Percentiles rank a stretch among this genome's conserved stretches.
These are phyloP conservation scores for Rotaria macrura DNA, from an alignment of 2,888 invertebrate genomes.

Conservation along the genomic window DNA sequence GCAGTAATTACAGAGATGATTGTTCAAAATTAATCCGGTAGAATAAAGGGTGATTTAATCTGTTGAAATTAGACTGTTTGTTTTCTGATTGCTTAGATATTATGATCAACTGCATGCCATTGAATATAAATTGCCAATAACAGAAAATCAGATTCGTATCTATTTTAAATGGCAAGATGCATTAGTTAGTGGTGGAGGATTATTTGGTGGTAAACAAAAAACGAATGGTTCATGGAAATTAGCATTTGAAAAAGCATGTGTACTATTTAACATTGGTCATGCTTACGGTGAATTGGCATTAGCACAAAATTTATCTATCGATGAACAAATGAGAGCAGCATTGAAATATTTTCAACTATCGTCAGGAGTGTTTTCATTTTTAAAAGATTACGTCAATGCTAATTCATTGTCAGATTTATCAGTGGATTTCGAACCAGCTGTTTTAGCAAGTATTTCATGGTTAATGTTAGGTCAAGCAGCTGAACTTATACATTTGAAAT, in stretches of 20 bases:
- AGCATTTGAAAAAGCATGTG: constrained; percentile 81
- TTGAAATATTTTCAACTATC: constrained; percentile 82
- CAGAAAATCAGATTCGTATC: constrained; percentile 72
- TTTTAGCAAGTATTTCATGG: constrained; percentile 69
- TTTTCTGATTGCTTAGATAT: constrained; percentile 61
- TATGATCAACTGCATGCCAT: constrained; percentile 85
- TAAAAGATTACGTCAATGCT: constrained; percentile 61
- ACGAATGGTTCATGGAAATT: constrained; percentile 52
- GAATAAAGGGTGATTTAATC: background rate
- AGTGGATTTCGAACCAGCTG: constrained; percentile 83
- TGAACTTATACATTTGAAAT: constrained; percentile 88
- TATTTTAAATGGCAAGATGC: constrained; percentile 99
- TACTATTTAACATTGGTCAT: constrained; percentile 89
- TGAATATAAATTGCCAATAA: constrained; percentile 82
- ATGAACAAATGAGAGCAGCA: constrained; percentile 81
- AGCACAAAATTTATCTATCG: constrained; percentile 70
- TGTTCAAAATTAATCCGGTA: background rate
- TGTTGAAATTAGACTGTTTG: background rate
- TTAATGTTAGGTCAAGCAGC: constrained; percentile 98
- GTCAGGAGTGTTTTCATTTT: constrained; percentile 73
- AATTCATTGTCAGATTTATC: constrained; percentile 87
- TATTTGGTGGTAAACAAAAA: constrained; percentile 27
- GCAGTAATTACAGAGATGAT: constrained; percentile 9
- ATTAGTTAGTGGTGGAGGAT: constrained; percentile 53
- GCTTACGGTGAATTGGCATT: constrained; percentile 78